These are phyloP conservation scores for Ictalurus punctatus DNA, from an alignment of 2,113 vertebrate species.

Conservation along the genomic window DNA sequence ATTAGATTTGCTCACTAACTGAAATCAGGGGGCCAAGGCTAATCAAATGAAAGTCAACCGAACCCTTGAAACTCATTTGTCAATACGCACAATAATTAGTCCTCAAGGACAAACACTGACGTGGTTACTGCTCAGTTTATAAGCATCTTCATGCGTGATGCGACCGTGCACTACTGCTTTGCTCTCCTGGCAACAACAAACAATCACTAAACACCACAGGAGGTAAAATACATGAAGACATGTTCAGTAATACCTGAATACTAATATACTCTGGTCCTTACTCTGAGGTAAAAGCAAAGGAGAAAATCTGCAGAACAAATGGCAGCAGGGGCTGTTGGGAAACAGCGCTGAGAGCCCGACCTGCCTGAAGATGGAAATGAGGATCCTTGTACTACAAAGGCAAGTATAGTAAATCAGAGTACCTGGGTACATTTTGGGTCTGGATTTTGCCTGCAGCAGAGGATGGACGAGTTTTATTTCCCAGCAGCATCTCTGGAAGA, in stretches of 20 bases:
- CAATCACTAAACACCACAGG: conserved; percentile 49
- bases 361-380: neutral
- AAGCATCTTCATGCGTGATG: conserved; percentile 33
- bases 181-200: conserved; percentile 72
- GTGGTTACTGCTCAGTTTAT: conserved; percentile 2
- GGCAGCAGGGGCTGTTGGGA: neutral
- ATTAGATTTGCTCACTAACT: conserved; percentile 16
- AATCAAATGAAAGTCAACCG: conserved; percentile 37
- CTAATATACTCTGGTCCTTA: neutral
- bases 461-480: conserved; percentile 62
- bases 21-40: neutral
- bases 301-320: conserved; percentile 13
- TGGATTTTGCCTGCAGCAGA: conserved; percentile 76
- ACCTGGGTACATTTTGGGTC: conserved; percentile 70
- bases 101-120: conserved; percentile 41
- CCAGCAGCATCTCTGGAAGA: conserved; percentile 56
- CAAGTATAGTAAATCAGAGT: conserved; percentile 50
- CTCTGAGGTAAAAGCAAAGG: conserved; percentile 24
- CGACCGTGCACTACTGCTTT: neutral
- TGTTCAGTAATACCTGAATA: conserved; percentile 36
- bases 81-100: conserved; percentile 33
- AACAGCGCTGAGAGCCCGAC: neutral
- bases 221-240: neutral
- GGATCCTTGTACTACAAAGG: neutral
- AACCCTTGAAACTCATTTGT: conserved; percentile 31